A percentile compares a stretch with the other conserved stretches of the same genome.
phyloP scores from a whole-genome alignment of 2,113 vertebrate species.

The Typhlomys cinereus region DNA sequence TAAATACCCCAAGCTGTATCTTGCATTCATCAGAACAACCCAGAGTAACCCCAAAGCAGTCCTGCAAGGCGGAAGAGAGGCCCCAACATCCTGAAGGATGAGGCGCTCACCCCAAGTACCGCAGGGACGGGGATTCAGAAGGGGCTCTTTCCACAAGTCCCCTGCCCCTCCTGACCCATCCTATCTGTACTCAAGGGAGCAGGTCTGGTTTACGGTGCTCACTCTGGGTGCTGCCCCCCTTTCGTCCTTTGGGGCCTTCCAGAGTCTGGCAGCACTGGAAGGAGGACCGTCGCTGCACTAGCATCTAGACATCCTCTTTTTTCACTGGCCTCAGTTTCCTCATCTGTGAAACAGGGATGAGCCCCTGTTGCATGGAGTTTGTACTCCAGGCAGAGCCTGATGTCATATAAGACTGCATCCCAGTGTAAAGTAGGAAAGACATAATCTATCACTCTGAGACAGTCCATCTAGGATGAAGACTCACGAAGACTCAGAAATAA shows the following conservation, averaged over 20 bases:
- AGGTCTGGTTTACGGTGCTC: neutral
- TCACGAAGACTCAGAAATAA: too few relatives aligned
- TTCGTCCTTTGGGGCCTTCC: neutral
- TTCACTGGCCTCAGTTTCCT: neutral
- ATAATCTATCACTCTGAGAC: too few relatives aligned
- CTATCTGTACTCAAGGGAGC: neutral
- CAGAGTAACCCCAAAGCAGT: neutral
- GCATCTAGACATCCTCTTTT: neutral
- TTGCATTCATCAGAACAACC: neutral
- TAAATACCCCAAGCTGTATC: neutral
- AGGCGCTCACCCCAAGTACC: neutral
- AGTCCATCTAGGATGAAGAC: too few relatives aligned
- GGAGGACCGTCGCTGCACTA: neutral
- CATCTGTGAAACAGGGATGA: neutral
- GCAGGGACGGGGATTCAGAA: accelerated
- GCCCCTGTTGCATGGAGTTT: too few relatives aligned
- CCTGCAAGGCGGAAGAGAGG: neutral
- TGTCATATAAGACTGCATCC: too few relatives aligned
- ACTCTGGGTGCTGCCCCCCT: neutral
- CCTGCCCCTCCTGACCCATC: neutral
- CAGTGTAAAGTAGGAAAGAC: too few relatives aligned
- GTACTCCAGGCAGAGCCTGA: too few relatives aligned
- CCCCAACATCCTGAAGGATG: neutral
- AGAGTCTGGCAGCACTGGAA: neutral
- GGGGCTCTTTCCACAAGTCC: neutral